A percentile compares a stretch with the other conserved stretches of the same genome.
phyloP scores from a whole-genome alignment of 2,888 invertebrate genomes.

The Ganaspis brasiliensis region DNA sequence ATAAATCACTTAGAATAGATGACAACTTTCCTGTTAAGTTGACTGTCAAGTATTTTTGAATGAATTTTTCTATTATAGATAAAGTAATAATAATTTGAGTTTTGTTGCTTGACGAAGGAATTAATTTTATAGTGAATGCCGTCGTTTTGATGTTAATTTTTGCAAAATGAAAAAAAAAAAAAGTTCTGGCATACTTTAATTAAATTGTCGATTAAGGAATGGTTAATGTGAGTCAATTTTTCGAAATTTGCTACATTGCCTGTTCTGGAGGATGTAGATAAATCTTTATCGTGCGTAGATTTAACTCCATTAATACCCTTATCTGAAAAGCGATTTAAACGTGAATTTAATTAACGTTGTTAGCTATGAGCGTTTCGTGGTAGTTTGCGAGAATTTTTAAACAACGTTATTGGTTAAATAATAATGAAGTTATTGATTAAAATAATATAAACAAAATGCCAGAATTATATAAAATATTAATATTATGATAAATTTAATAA shows the following conservation, averaged over 20 bases:
- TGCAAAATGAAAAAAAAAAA: not conserved
- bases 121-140: not conserved
- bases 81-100: no score
- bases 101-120: not conserved
- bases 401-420: conserved; percentile 46
- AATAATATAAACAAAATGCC: conserved; percentile 39
- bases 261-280: not conserved
- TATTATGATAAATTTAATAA: conserved; percentile 1
- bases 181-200: not conserved
- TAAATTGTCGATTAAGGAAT: not conserved
- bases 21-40: no score
- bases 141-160: not conserved
- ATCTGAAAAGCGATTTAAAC: not conserved
- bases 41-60: no score
- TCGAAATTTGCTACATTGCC: not conserved
- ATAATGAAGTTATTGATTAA: conserved; percentile 44
- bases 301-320: conserved; percentile 5
- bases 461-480: conserved; percentile 48
- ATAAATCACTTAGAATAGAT: no score
- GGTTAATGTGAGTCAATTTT: not conserved
- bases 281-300: not conserved
- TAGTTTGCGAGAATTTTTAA: conserved; percentile 42
- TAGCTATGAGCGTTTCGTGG: conserved; percentile 47
- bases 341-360: conserved; percentile 27
- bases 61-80: no score